A percentile compares a stretch with the other conserved stretches of the same genome.
These are phyloP conservation scores for Palythoa caribaeorum DNA, from an alignment of 92 coral and sea anemone species.

Conservation along the genomic window DNA sequence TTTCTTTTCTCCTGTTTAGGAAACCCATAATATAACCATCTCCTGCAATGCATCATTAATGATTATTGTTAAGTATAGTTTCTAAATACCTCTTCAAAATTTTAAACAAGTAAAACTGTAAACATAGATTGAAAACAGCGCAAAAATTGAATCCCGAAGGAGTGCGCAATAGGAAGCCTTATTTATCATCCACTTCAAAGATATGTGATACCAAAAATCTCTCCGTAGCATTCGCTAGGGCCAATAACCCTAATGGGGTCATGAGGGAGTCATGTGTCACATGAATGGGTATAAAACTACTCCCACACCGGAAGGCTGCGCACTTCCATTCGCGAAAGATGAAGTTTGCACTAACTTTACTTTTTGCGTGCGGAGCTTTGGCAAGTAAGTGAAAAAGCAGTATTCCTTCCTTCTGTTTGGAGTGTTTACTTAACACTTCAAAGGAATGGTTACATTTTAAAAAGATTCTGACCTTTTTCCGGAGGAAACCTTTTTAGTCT, in stretches of 20 bases:
- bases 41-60: too few relatives aligned
- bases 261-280: background rate
- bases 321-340: slow-evolving; percentile 12
- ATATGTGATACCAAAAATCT: background rate
- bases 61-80: too few relatives aligned
- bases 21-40: too few relatives aligned
- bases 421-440: too few relatives aligned
- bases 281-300: background rate
- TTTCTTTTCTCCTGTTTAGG: too few relatives aligned
- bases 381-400: slow-evolving; percentile 50
- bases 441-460: too few relatives aligned
- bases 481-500: too few relatives aligned
- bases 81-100: background rate
- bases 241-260: background rate
- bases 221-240: background rate
- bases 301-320: background rate
- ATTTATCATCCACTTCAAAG: background rate
- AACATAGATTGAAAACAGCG: background rate
- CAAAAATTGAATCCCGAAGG: background rate
- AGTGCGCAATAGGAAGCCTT: background rate
- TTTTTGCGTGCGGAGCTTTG: slow-evolving; percentile 53
- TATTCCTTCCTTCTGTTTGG: too few relatives aligned
- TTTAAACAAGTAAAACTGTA: background rate
- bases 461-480: too few relatives aligned
- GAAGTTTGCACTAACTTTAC: slow-evolving; percentile 44